Evolutionary conservation across 2,113 vertebrate genomes (phyloP).

Genomic region (Rhinopomastus cyanomelas): DNA sequence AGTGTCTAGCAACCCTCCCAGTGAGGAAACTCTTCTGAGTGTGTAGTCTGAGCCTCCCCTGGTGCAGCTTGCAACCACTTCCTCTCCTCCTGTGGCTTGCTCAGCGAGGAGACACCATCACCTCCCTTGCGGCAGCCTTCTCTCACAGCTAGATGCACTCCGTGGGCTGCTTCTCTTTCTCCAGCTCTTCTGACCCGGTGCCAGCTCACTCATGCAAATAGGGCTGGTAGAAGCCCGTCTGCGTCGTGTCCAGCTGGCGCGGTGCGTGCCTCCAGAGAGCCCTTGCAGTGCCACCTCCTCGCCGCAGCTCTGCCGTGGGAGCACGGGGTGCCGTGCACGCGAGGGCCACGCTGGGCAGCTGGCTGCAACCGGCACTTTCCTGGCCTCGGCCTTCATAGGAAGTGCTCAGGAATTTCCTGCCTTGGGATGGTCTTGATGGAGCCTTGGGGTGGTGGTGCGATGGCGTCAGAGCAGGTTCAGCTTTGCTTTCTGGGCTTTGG

Average conservation of each 20-base stretch:
- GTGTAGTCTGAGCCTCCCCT: too few relatives aligned
- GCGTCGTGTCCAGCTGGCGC: neutral
- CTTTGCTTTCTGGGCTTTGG: neutral
- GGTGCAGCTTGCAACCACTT: too few relatives aligned
- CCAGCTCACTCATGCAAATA: neutral
- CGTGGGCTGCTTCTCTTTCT: neutral
- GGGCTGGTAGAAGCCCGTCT: neutral
- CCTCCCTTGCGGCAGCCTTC: too few relatives aligned
- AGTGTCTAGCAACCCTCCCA: too few relatives aligned
- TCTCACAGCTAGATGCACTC: neutral
- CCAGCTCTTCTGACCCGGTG: neutral
- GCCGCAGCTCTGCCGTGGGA: neutral
- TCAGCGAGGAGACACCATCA: too few relatives aligned
- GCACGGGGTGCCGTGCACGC: neutral
- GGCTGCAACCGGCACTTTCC: conserved; percentile 6
- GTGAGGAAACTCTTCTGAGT: too few relatives aligned
- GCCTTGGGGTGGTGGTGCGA: neutral
- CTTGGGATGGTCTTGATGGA: neutral
- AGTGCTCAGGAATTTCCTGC: conserved; percentile 27
- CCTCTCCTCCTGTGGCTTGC: too few relatives aligned
- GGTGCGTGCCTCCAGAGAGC: neutral
- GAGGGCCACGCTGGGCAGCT: neutral
- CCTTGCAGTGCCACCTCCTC: neutral
- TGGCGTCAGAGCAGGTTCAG: neutral
- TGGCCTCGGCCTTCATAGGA: conserved; percentile 13